Conservation (phyloP, 2,113 vertebrate species). For the Anguilla rostrata region DNA sequence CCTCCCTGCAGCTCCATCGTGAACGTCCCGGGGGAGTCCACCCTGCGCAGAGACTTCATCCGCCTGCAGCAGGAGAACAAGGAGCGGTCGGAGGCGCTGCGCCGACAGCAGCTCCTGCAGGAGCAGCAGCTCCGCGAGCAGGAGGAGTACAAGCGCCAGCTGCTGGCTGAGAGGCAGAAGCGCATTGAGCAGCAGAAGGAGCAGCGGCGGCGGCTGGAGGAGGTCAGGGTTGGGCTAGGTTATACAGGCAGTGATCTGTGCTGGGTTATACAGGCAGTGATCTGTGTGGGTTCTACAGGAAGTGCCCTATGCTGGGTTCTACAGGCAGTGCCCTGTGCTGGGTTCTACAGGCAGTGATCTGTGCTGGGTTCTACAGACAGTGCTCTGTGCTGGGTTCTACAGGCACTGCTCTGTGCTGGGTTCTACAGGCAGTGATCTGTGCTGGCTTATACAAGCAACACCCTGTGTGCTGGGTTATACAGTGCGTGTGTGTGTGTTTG, state of each 20-base stretch:
- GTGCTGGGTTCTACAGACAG: no score
- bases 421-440: background rate
- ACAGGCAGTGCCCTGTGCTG: no score
- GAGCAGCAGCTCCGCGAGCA: constrained; percentile 95
- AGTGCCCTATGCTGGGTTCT: no score
- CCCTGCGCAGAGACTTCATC: constrained; percentile 94
- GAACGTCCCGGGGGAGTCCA: constrained; percentile 95
- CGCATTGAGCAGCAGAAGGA: constrained; percentile 96
- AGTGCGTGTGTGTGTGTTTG: no score
- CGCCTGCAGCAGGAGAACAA: constrained; percentile 98
- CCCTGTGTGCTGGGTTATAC: no score
- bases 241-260: background rate
- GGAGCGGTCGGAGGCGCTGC: constrained; percentile 91
- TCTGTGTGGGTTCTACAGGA: no score
- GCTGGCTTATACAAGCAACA: background rate
- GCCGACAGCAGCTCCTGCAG: constrained; percentile 92
- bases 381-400: no score
- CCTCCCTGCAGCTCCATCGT: constrained; percentile 83
- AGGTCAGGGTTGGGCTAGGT: background rate
- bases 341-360: no score
- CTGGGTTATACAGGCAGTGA: no score
- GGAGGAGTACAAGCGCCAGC: constrained; percentile 94
- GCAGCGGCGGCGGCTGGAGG: constrained; percentile 75
- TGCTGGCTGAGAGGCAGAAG: constrained; percentile 92
- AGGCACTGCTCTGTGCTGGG: background rate